Evolutionary conservation across 2,888 invertebrate species (phyloP).

Genomic region (Eupithecia subumbrata): DNA sequence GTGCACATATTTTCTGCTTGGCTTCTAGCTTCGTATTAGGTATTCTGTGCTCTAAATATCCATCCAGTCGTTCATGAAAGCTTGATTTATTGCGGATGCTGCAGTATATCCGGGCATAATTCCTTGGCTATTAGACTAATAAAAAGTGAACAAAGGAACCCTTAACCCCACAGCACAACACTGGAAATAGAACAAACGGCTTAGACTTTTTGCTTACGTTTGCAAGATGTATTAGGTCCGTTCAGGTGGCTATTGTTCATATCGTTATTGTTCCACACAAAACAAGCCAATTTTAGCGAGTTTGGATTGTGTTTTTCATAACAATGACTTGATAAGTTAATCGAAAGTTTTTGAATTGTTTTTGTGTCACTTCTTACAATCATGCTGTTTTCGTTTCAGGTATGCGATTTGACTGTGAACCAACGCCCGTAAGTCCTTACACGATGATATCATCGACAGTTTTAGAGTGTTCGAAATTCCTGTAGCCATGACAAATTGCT

Average conservation of each 20-base stretch:
- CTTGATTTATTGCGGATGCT: conserved; percentile 36
- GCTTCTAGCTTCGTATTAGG: conserved; percentile 19
- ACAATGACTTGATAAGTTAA: conserved; percentile 47
- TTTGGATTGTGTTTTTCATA: conserved; percentile 45
- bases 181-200: conserved; percentile 35
- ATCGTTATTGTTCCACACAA: conserved; percentile 53
- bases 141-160: conserved; percentile 30
- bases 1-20: conserved; percentile 27
- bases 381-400: conserved; percentile 42
- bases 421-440: conserved; percentile 23
- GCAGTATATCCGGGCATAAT: conserved; percentile 30
- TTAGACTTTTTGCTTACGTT: conserved; percentile 41
- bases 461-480: conserved; percentile 30
- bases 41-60: conserved; percentile 25
- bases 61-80: conserved; percentile 10
- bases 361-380: conserved; percentile 28
- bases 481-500: conserved; percentile 51
- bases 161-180: conserved; percentile 31
- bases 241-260: conserved; percentile 54
- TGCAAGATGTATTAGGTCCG: conserved; percentile 42
- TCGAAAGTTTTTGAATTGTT: conserved; percentile 32
- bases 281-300: conserved; percentile 50
- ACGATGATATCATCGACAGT: conserved; percentile 30
- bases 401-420: conserved; percentile 31
- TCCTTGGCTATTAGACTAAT: conserved; percentile 30